Percentiles rank a stretch among this genome's conserved stretches.
These are phyloP conservation scores for Diglossa cyanea DNA, from an alignment of 2,797 vertebrate genomes.

Conservation along the genomic window DNA sequence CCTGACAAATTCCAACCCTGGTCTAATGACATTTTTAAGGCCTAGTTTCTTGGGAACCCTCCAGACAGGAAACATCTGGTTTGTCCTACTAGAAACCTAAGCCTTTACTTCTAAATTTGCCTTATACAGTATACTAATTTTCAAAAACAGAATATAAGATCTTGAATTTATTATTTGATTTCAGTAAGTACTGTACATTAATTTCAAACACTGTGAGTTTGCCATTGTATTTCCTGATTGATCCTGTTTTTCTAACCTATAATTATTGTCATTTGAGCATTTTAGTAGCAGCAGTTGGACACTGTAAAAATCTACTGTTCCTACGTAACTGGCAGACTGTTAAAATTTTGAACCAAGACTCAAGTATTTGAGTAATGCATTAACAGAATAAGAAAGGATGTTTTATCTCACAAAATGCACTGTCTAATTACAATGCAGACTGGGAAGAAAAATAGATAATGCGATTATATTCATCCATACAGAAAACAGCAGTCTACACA, in stretches of 20 bases:
- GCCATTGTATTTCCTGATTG: not conserved
- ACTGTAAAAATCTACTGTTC: not conserved
- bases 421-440: not conserved
- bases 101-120: not conserved
- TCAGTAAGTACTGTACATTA: not conserved
- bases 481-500: not conserved
- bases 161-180: not conserved
- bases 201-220: not conserved
- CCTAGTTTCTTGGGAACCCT: not conserved
- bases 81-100: not conserved
- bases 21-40: constrained; percentile 33
- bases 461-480: not conserved
- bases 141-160: not conserved
- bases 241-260: not conserved
- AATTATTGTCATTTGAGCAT: not conserved
- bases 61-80: constrained; percentile 54
- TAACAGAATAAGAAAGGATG: not conserved
- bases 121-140: not conserved
- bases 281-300: not conserved
- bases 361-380: not conserved
- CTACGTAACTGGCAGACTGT: not conserved
- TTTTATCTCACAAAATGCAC: not conserved
- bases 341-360: not conserved
- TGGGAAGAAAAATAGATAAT: not conserved
- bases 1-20: constrained; percentile 25